Evolutionary conservation across 2,113 vertebrate species (phyloP).

Genomic region (Shinisaurus crocodilurus): DNA sequence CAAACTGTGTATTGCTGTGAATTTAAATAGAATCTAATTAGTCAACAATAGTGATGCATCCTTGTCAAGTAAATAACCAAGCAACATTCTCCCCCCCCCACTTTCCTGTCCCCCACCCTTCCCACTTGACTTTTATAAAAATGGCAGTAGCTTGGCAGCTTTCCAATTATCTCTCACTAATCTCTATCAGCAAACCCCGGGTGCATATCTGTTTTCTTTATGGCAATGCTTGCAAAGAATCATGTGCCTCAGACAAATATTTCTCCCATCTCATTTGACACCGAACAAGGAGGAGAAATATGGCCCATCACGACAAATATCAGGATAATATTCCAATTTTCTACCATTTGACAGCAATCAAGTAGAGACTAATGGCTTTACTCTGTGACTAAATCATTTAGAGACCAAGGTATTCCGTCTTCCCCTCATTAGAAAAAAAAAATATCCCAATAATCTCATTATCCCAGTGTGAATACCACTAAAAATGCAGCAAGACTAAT

Average conservation of each 20-base stretch:
- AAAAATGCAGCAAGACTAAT: constrained; percentile 85
- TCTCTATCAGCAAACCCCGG: neutral
- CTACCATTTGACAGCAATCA: constrained; percentile 89
- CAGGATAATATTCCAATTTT: constrained; percentile 83
- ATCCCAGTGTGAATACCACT: constrained; percentile 85
- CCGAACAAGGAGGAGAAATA: constrained; percentile 72
- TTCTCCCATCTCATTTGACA: constrained; percentile 63
- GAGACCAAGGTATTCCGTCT: constrained; percentile 86
- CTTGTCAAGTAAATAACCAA: neutral
- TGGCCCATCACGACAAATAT: constrained; percentile 81
- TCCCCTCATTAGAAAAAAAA: constrained; percentile 87
- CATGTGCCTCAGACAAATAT: constrained; percentile 36
- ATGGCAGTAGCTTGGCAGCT: constrained; percentile 33
- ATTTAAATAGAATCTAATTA: constrained; percentile 51
- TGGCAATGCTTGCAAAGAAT: constrained; percentile 39
- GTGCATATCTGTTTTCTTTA: constrained; percentile 36
- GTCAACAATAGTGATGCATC: neutral
- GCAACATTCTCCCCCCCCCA: neutral
- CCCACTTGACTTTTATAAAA: constrained; percentile 15
- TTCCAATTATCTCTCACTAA: neutral
- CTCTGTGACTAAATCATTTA: constrained; percentile 86
- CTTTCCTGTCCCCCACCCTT: neutral
- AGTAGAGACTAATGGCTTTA: constrained; percentile 85
- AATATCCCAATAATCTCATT: constrained; percentile 89
- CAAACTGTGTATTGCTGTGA: neutral